Percentiles rank a stretch among this genome's conserved stretches.
Conservation (phyloP, 2,888 invertebrate genomes). For the Sphinx pinastri region DNA sequence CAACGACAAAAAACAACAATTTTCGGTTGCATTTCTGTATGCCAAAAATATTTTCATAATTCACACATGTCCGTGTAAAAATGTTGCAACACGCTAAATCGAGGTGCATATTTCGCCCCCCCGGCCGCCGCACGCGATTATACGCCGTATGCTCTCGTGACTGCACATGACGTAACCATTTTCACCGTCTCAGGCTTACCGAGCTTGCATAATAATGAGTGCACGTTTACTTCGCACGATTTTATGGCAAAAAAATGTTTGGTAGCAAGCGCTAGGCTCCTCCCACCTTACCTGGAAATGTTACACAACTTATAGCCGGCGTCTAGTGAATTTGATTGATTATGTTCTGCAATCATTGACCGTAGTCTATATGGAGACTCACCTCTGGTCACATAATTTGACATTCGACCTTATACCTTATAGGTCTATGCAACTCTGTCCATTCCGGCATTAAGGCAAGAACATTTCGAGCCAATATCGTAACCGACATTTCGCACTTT, state of each 20-base stretch:
- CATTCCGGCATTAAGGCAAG: too few species aligned
- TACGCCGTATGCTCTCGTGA: conserved; percentile 48
- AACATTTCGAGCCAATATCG: too few species aligned
- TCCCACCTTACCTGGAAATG: conserved; percentile 19
- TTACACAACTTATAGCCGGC: background rate
- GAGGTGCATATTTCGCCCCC: conserved; percentile 40
- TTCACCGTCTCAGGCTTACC: conserved; percentile 52
- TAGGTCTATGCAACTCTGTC: too few species aligned
- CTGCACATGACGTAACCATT: conserved; percentile 57
- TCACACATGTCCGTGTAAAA: conserved; percentile 10
- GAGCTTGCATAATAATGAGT: conserved; percentile 57
- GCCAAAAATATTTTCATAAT: conserved; percentile 15
- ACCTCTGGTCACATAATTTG: too few species aligned
- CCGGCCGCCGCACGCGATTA: conserved; percentile 39
- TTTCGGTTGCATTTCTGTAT: conserved; percentile 9
- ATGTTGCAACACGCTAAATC: conserved; percentile 33
- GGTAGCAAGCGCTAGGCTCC: background rate
- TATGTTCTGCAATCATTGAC: background rate
- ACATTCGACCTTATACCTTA: too few species aligned
- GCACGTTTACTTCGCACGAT: conserved; percentile 57
- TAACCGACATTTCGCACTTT: too few species aligned
- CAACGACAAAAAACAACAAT: background rate
- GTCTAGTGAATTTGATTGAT: background rate
- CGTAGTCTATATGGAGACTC: too few species aligned
- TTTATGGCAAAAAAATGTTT: conserved; percentile 46